These are phyloP conservation scores for Trissolcus basalis DNA, from an alignment of 1,140 invertebrate genomes.

Conservation along the genomic window DNA sequence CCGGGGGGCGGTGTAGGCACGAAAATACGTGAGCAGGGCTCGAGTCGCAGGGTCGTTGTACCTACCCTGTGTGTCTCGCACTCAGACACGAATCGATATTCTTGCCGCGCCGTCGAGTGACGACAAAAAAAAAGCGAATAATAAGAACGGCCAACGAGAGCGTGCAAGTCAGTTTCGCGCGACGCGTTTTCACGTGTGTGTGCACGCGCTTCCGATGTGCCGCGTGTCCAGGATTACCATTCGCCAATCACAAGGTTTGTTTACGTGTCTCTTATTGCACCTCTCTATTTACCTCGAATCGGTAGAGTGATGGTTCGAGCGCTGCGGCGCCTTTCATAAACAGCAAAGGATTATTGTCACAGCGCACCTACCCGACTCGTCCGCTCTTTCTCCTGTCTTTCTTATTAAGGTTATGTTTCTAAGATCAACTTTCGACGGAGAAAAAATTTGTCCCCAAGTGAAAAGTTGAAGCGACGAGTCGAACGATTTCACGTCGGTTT, in stretches of 20 bases:
- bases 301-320: too few relatives aligned
- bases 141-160: conserved; percentile 29
- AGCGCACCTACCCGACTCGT: too few relatives aligned
- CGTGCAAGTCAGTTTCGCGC: background rate
- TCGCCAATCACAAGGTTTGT: conserved; percentile 8
- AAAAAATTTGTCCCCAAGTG: background rate
- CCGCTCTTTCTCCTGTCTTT: background rate
- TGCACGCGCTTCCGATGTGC: background rate
- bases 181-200: background rate
- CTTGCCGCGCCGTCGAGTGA: conserved; percentile 44
- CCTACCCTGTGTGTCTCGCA: conserved; percentile 62
- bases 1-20: conserved; percentile 64
- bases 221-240: background rate
- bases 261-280: background rate
- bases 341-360: too few relatives aligned
- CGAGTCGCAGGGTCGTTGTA: conserved; percentile 70
- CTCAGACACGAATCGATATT: conserved; percentile 69
- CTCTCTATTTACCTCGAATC: too few relatives aligned
- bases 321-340: too few relatives aligned
- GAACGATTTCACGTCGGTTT: too few relatives aligned
- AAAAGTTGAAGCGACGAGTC: too few relatives aligned
- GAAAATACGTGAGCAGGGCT: conserved; percentile 59
- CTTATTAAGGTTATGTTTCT: background rate
- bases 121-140: conserved; percentile 9
- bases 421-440: background rate